Evolutionary conservation across 2,113 vertebrate genomes (phyloP), one percentile per base, ranked within the genome.

Genomic region (Danionella cerebrum): DNA sequence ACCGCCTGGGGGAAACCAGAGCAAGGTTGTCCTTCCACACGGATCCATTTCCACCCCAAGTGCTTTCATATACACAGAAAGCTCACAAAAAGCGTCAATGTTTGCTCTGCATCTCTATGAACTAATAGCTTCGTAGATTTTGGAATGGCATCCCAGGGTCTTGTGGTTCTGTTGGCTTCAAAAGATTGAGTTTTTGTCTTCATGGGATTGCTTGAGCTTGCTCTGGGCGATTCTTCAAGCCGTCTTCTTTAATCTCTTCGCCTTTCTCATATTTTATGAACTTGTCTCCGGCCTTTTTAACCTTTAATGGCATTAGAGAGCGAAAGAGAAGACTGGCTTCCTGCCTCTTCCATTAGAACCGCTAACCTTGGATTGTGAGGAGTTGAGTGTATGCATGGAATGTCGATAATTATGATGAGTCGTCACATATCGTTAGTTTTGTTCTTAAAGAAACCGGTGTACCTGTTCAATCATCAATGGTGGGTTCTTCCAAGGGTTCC

Each of bases 231-330:
- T 7, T 19, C 42, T 3, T 63, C 36, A 42, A 71, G 69, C 74
- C 44, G n/a, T 4, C 50, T 71, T 21, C 76, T 78, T 77, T 75
- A 79, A 85, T 83, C 73, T 63, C 73, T 79, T 80, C 76, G 12
- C 57, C 47, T 70, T 79, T 78, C 77, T 79, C 69, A 79, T 84
- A 81, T 76, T 81, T 78, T 70, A 77, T 81, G 75, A 79, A 78
- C 75, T 71, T 33, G 53, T 74, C 70, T 73, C 22, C 1, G 47
- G 42, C 60, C 66, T 65, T 67, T 78, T 74, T 69, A 76, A 77
- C 76, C 77, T 80, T 84, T 83, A 45, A 76, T 69, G 73, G 62
- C 64, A 68, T 41, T 10, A 54, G 69, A 77, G 54, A 63, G n/a
- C n/a, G 45, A 27, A 16, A 7, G 36, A 52, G 48, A 12, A 5